A percentile compares a stretch with the other conserved stretches of the same genome.
Conservation (phyloP, 2,888 invertebrate genomes). For the Metellina segmentata region DNA sequence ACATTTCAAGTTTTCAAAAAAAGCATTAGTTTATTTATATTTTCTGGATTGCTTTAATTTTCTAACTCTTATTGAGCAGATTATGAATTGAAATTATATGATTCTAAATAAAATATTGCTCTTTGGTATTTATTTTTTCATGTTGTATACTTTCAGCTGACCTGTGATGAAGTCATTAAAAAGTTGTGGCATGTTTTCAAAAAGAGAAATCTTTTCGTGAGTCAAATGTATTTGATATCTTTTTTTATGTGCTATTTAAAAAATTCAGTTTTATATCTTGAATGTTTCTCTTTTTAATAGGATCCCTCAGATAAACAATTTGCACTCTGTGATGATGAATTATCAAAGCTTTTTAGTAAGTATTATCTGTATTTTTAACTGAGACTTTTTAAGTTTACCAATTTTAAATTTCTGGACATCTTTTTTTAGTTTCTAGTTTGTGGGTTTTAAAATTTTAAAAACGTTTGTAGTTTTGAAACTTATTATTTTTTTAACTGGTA, state of each 20-base stretch:
- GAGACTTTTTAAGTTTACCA: background rate
- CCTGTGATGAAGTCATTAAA: constrained; percentile 94
- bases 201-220: constrained; percentile 89
- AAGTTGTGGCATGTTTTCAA: constrained; percentile 94
- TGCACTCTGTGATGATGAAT: constrained; percentile 95
- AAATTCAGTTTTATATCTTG: background rate
- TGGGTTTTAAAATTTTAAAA: too few species aligned
- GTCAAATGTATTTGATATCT: background rate
- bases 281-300: constrained; percentile 80
- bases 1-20: too few species aligned
- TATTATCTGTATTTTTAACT: background rate
- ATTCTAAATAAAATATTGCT: too few species aligned
- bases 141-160: constrained; percentile 83
- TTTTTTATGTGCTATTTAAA: constrained; percentile 7
- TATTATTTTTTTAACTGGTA: too few species aligned
- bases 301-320: constrained; percentile 97
- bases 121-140: background rate
- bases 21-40: too few species aligned
- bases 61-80: too few species aligned
- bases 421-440: too few species aligned
- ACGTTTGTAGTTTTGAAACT: too few species aligned
- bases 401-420: too few species aligned
- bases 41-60: too few species aligned
- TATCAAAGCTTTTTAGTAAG: constrained; percentile 92
- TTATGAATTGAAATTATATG: too few species aligned